Conservation (phyloP, 2,113 vertebrate species). For the Lophotis ruficrista region DNA sequence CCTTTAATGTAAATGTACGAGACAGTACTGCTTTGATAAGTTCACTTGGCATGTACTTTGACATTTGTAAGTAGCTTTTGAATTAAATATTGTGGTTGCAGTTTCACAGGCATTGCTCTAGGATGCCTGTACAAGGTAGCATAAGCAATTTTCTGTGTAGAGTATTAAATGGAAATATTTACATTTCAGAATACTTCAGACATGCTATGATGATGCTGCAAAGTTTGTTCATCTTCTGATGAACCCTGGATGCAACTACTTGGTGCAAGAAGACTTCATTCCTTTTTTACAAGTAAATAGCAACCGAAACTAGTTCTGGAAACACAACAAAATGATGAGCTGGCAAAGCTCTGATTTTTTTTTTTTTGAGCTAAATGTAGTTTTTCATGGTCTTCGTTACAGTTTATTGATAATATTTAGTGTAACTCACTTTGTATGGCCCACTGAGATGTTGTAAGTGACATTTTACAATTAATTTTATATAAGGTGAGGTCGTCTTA, state of each 20-base stretch:
- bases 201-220: slow-evolving; percentile 91
- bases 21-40: not conserved
- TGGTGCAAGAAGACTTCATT: slow-evolving; percentile 97
- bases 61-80: not conserved
- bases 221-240: slow-evolving; percentile 93
- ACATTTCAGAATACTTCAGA: slow-evolving; percentile 84
- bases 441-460: not conserved
- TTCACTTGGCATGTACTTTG: not conserved
- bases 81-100: not conserved
- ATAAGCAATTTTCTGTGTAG: not conserved
- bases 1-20: not conserved
- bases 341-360: not conserved
- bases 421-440: not conserved
- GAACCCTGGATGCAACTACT: slow-evolving; percentile 89
- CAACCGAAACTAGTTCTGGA: not conserved
- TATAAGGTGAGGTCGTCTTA: not conserved
- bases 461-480: not conserved
- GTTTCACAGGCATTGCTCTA: not conserved
- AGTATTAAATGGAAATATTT: not conserved
- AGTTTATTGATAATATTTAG: not conserved
- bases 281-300: slow-evolving; percentile 92
- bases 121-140: not conserved
- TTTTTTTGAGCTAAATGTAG: not conserved
- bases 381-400: not conserved
- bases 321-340: not conserved